Base-by-base conservation (phyloP, 2,888 invertebrate species). In the Aphelenchoides bicaudatus region DNA sequence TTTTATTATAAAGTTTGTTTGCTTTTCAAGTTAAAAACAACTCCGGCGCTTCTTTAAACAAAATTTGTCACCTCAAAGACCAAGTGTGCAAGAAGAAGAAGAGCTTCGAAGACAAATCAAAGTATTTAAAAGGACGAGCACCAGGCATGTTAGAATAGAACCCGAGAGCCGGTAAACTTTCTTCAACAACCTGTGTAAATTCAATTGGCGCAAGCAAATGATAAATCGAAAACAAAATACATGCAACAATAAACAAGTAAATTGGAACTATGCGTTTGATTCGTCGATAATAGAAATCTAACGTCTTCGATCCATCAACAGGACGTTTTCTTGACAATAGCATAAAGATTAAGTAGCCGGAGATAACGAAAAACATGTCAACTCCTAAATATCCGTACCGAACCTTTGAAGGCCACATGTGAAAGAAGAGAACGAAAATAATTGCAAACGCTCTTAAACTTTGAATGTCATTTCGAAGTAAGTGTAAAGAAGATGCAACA, bases 401-500 rank as follows among this genome's bases (percentile, higher is more conserved):
- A 6, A 43, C 43, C 10, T 25, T 19, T 43, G 16, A 21, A 10
- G 43, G 43, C 43, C 43, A 43, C 43, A 43, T 43, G 23, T 43
- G 43, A n/a, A 43, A 43, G 6, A 43, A 21, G 10, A 43, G 23
- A 43, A 43, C 43, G 23, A 43, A 43, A 19, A 43, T 8, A n/a
- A 43, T 43, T 19, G 43, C 43, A 25, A 43, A 6, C 23, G 8
- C 43, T 6, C 43, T 19, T 25, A 43, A 8, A 19, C 16, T 21
- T 43, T 43, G 43, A n/a, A 43, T 43, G 23, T 43, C 43, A n/a
- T 43, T 43, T 43, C 43, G 43, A 43, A 34, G n/a, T n/a, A n/a
- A n/a, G n/a, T n/a, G n/a, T n/a, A n/a, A n/a, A n/a, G n/a, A n/a
- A n/a, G n/a, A n/a, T n/a, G n/a, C n/a, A n/a, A n/a, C n/a, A n/a